Evolutionary conservation across 2,797 vertebrate species (phyloP), one percentile per base, ranked within the genome.

Genomic region (Carapus acus): DNA sequence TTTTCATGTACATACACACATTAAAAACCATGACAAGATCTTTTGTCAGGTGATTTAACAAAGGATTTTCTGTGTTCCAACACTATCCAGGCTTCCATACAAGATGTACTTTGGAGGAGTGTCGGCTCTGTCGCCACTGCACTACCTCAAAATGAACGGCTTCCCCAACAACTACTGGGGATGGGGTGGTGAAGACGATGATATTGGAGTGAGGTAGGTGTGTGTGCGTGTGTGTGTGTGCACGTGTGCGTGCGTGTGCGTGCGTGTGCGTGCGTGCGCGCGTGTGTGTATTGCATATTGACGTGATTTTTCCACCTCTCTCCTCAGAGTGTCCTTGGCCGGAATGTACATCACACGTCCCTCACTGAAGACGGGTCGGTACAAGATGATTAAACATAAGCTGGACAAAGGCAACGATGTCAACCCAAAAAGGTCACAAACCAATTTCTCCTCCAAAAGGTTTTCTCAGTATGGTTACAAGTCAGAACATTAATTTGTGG

Each of bases 371-470:
- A 56, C 88, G 2, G 88, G 91, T n/a, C 77, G 79, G 13, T 92
- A 92, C 76, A 90, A 87, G 69, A 91, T 92, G 90, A 91, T 91
- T 39, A 91, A 93, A 71, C 91, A 92, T 74, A 89, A 86, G 24
- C 81, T 87, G 22, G 90, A 91, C 61, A 67, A 85, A 41, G 90
- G 91, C 61, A 91, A 89, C 1, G 84, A 87, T 8, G 74, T 85
- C 41, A 92, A 91, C 60, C 88, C 87, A 2, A 85, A 84, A 65
- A 89, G 90, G 90, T 92, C 72, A 29, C 6, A 11, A 6, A 29
- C 6, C 6, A 29, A 11, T 11, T 11, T 29, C 11, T 29, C 11
- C 27, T 6, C 11, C 27, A 29, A 29, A 11, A 6, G 11, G 27
- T 29, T 29, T 11, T 6, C 27, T 6, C 27, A 6, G 27, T n/a